Percentiles rank a stretch among this genome's conserved stretches.
These are phyloP conservation scores for Ornithoptera alexandrae DNA, from an alignment of 2,888 invertebrate species.

Conservation along the genomic window DNA sequence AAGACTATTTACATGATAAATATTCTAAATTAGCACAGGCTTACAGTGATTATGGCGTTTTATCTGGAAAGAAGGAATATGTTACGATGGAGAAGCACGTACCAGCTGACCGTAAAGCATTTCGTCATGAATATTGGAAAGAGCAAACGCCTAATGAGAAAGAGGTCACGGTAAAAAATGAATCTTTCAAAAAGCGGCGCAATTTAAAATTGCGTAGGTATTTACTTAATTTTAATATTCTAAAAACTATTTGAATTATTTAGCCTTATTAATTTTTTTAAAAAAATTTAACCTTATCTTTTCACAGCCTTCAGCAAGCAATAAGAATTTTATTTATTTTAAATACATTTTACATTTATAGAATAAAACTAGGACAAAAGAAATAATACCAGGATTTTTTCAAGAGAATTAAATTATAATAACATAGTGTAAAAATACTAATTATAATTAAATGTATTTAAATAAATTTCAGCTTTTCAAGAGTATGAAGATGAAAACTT, in stretches of 20 bases:
- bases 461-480: constrained; percentile 5
- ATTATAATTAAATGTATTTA: too few relatives aligned
- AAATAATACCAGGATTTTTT: too few relatives aligned
- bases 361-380: too few relatives aligned
- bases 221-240: not conserved
- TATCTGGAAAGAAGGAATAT: constrained; percentile 51
- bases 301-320: too few relatives aligned
- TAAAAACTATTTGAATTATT: too few relatives aligned
- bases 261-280: too few relatives aligned
- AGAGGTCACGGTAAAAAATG: constrained; percentile 5
- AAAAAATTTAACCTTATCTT: too few relatives aligned
- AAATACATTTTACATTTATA: too few relatives aligned
- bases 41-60: constrained; percentile 70
- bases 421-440: too few relatives aligned
- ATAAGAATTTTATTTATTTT: too few relatives aligned
- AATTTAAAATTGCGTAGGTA: constrained; percentile 28
- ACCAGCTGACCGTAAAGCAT: constrained; percentile 36
- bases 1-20: constrained; percentile 55
- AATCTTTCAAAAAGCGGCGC: constrained; percentile 6
- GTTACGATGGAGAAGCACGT: constrained; percentile 41
- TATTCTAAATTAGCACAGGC: constrained; percentile 62
- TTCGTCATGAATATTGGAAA: constrained; percentile 12
- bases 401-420: too few relatives aligned
- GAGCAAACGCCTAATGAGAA: constrained; percentile 3
- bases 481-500: constrained; percentile 6